Conservation (phyloP, 2,888 invertebrate genomes). For the Pantelozetes paolii region DNA sequence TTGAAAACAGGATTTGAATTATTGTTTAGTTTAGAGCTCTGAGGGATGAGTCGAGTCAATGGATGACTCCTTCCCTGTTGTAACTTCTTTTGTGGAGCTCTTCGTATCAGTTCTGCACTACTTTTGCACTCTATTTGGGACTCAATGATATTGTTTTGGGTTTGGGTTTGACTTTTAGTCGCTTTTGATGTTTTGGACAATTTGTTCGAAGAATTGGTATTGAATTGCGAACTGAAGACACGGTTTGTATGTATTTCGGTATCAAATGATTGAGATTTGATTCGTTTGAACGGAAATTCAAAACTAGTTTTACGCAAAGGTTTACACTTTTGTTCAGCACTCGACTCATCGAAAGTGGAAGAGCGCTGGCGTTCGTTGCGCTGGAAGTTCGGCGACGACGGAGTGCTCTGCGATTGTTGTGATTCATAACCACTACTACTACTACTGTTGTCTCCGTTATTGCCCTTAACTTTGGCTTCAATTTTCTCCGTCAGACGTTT, state of each 20-base stretch:
- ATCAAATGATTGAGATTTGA: slow-evolving; percentile 18
- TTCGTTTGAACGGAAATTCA: slow-evolving; percentile 11
- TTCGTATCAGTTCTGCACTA: neutral
- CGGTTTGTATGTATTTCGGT: neutral
- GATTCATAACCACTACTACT: neutral
- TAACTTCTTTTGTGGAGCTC: slow-evolving; percentile 46
- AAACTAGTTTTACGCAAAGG: slow-evolving; percentile 12
- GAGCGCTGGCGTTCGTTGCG: neutral
- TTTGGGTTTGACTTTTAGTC: neutral
- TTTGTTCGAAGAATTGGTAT: neutral
- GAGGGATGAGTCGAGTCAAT: slow-evolving; percentile 65
- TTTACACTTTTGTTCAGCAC: neutral
- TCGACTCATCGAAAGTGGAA: slow-evolving; percentile 11
- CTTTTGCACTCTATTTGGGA: neutral
- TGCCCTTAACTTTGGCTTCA: slow-evolving; percentile 63
- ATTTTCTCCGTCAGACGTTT: slow-evolving; percentile 81
- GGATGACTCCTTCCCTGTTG: slow-evolving; percentile 89
- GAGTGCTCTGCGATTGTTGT: slow-evolving; percentile 31
- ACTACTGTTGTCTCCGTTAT: neutral
- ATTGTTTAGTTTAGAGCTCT: slow-evolving; percentile 16
- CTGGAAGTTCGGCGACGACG: slow-evolving; percentile 35
- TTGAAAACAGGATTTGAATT: neutral
- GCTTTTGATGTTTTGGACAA: neutral
- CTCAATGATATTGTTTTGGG: neutral
- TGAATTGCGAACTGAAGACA: neutral